These are phyloP conservation scores for Nilaparvata lugens DNA, from an alignment of 1,140 invertebrate species.

Conservation along the genomic window DNA sequence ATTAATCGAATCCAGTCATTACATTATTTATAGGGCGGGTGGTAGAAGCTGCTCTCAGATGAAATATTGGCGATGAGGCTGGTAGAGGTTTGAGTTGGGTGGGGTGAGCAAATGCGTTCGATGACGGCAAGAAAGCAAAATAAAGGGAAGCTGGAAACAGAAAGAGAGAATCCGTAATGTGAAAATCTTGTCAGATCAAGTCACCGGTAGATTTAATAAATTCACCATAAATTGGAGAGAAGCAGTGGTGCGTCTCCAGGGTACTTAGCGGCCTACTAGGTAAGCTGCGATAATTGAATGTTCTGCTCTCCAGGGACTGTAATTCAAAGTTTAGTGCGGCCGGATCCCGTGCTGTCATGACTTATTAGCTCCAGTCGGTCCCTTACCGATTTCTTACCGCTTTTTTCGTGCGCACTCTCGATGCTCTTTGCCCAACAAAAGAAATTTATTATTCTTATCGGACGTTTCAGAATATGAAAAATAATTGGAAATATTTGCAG, in stretches of 20 bases:
- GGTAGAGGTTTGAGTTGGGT: too few species aligned
- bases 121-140: too few species aligned
- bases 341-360: neutral
- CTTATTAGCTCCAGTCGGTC: neutral
- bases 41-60: too few species aligned
- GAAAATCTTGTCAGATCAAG: conserved; percentile 3
- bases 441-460: conserved; percentile 2
- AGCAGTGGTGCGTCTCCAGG: conserved; percentile 1
- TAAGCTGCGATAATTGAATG: conserved; percentile 2
- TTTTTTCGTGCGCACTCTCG: neutral
- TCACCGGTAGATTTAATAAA: conserved; percentile 3
- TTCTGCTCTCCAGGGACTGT: neutral
- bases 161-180: conserved; percentile 1
- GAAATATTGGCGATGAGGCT: too few species aligned
- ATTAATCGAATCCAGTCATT: too few species aligned
- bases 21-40: too few species aligned
- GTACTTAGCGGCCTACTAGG: conserved; percentile 1
- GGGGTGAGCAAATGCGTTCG: too few species aligned
- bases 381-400: neutral
- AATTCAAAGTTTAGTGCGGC: conserved; percentile 3
- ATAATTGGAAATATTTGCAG: neutral
- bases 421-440: neutral
- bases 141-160: too few species aligned
- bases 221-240: conserved; percentile 4
- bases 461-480: conserved; percentile 1